Base-by-base conservation (phyloP, 2,113 vertebrate genomes). In the Cololabis saira region DNA sequence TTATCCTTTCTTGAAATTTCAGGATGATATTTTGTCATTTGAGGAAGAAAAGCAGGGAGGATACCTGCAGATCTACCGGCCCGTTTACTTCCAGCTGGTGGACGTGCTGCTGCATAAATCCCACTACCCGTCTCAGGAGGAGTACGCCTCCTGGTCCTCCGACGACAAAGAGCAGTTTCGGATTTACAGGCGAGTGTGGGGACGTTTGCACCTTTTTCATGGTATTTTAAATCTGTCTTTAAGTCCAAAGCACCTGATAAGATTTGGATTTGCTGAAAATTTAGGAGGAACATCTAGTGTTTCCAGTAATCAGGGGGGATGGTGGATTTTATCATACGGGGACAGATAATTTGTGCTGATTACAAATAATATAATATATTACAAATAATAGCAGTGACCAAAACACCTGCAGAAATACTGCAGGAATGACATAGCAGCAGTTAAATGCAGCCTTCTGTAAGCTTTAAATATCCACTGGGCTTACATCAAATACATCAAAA, bases 161-260 rank as follows among this genome's bases (percentile, higher is more conserved):
- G 98, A 99, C 44, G 97, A 99, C 86, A 99, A 98, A 90, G 98
- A 99, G 82, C 96, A 98, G 82, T 99, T 99, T 89, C 91, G 96
- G 68, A 98, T 98, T 81, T 99, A 99, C 92, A 96, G 98, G 98
- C 97, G 57, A 92, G 50, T 27, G 17, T 17, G 2, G 14, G 2
- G 1, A 43, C n/a, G 1, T 21, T 27, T 13, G 5, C n/a, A n/a
- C n/a, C n/a, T 47, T 16, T 9, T n/a, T n/a, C n/a, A n/a, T n/a
- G n/a, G 33, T 11, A 9, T 37, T 37, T 37, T 37, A 37, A 7
- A 37, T 37, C 10, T 7, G 33, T 37, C 10, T 37, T 4, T 37
- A 37, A 37, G 33, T 37, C 33, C 10, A 37, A 21, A 0, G 7
- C 4, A 19, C 2, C 15, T 55, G 9, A 24, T 62, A 27, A 27